Conservation (phyloP, 1,140 invertebrate species). For the Gryllus bimaculatus region DNA sequence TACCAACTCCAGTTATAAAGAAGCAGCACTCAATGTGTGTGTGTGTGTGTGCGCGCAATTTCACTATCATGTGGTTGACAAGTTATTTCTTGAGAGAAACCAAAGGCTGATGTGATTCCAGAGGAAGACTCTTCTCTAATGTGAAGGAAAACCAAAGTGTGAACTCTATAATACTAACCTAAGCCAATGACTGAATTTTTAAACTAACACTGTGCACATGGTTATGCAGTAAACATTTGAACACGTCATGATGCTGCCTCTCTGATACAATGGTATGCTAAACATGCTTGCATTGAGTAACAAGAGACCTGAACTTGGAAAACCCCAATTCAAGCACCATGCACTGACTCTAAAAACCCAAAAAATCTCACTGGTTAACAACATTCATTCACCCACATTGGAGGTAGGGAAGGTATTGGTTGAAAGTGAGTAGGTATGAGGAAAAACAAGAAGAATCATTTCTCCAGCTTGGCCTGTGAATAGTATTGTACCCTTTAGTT, state of each 20-base stretch:
- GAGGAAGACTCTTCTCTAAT: background rate
- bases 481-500: background rate
- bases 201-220: background rate
- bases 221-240: background rate
- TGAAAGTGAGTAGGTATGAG: too few species aligned
- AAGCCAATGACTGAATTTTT: background rate
- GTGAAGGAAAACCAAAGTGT: background rate
- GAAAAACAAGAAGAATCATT: background rate
- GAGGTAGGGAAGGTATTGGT: too few species aligned
- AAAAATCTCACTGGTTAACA: too few species aligned
- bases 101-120: constrained; percentile 3
- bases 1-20: background rate
- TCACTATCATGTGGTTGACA: background rate
- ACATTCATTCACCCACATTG: too few species aligned
- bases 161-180: background rate
- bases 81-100: background rate
- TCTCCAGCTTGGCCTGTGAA: background rate
- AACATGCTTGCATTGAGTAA: too few species aligned
- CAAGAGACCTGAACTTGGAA: too few species aligned
- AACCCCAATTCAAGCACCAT: too few species aligned
- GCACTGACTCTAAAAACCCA: too few species aligned
- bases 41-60: background rate
- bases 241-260: too few species aligned
- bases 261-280: too few species aligned
- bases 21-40: background rate